Evolutionary conservation across 2,888 invertebrate genomes (phyloP).

Genomic region (Diloba caeruleocephala): DNA sequence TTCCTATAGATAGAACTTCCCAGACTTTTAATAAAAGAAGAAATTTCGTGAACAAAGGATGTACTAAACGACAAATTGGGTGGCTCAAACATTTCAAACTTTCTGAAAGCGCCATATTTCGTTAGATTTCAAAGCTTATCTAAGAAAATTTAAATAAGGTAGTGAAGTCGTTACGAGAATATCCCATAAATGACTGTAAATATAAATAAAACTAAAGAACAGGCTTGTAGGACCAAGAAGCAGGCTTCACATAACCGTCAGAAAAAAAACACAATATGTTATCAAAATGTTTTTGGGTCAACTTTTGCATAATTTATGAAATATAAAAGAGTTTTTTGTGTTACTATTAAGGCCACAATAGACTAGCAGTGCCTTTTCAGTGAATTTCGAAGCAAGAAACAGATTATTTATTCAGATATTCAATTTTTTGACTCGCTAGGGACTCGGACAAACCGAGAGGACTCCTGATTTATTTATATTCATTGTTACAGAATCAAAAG

Average conservation of each 20-base stretch:
- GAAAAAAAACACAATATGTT: conserved; percentile 19
- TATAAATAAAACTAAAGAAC: background rate
- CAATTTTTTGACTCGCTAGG: conserved; percentile 37
- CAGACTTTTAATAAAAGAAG: background rate
- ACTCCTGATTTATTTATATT: conserved; percentile 51
- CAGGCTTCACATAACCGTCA: background rate
- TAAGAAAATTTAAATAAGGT: background rate
- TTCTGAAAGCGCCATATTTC: background rate
- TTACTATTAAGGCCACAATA: conserved; percentile 31
- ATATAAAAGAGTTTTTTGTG: conserved; percentile 39
- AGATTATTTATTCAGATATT: conserved; percentile 51
- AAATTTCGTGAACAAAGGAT: background rate
- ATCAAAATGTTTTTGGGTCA: conserved; percentile 42
- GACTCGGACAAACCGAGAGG: conserved; percentile 20
- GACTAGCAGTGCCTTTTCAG: conserved; percentile 27
- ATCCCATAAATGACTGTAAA: background rate
- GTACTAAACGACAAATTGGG: background rate
- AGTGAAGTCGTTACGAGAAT: background rate
- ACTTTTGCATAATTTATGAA: conserved; percentile 44
- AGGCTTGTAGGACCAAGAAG: background rate
- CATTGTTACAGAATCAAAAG: conserved; percentile 31
- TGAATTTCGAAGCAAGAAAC: conserved; percentile 22
- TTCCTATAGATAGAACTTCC: background rate
- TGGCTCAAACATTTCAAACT: background rate
- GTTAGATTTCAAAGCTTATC: conserved; percentile 14